A percentile compares a stretch with the other conserved stretches of the same genome.
Conservation (phyloP, 2,888 invertebrate species). For the Caenorhabditis wallacei region DNA sequence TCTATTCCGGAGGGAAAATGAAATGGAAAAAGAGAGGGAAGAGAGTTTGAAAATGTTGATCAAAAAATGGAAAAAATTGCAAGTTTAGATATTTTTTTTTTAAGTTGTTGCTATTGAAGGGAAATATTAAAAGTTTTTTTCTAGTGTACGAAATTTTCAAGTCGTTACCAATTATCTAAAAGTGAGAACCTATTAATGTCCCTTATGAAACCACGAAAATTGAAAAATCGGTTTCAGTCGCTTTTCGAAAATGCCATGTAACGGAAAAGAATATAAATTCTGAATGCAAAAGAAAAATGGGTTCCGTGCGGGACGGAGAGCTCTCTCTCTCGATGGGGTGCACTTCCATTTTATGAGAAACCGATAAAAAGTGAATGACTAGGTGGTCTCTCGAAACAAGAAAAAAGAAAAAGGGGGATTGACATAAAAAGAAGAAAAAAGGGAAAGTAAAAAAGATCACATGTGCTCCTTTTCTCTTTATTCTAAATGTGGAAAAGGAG, state of each 20-base stretch:
- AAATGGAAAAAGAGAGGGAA: slow-evolving; percentile 32
- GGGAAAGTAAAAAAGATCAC: slow-evolving; percentile 30
- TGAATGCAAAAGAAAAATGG: slow-evolving; percentile 25
- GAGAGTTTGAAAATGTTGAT: slow-evolving; percentile 21
- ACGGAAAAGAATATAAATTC: slow-evolving; percentile 20
- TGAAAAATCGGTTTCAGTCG: too few species aligned
- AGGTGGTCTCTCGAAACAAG: slow-evolving; percentile 29
- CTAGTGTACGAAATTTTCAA: too few species aligned
- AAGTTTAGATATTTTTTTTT: too few species aligned
- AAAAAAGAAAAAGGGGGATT: slow-evolving; percentile 5
- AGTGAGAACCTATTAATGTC: too few species aligned
- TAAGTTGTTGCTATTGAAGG: too few species aligned
- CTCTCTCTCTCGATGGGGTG: neutral
- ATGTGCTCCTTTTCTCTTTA: slow-evolving; percentile 23
- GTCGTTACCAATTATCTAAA: too few species aligned
- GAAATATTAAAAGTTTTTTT: too few species aligned
- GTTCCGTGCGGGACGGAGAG: neutral
- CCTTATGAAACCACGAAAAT: too few species aligned
- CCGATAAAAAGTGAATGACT: slow-evolving; percentile 4
- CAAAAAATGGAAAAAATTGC: slow-evolving; percentile 1
- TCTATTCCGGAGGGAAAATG: slow-evolving; percentile 53
- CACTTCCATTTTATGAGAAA: neutral
- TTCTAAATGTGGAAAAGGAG: slow-evolving; percentile 7
- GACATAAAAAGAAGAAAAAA: slow-evolving; percentile 29
- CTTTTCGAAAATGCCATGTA: neutral